Base-by-base conservation (phyloP, 1,140 invertebrate species). In the Macrobrachium nipponense region DNA sequence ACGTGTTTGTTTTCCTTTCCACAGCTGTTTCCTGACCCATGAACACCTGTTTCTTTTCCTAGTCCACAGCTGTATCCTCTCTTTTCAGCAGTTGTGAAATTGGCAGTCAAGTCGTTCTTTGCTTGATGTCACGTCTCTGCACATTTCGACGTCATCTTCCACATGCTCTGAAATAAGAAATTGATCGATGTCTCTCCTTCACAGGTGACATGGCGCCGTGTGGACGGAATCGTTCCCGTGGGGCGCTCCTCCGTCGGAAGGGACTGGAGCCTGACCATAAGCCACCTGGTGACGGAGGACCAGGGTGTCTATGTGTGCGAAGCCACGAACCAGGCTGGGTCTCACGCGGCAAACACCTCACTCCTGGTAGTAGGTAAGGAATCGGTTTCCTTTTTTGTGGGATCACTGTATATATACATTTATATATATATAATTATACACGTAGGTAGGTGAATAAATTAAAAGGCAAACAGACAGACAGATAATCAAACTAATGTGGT, bases 241-340 rank as follows among this genome's bases (percentile, higher is more conserved):
- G 94, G 95, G 1, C 92, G 95, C 87, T 95, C 94, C 8, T 93
- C 94, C 62, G 94, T 95, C 62, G 94, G 95, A 58, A 94, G 96
- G 89, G 95, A 84, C 76, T 85, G 80, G 87, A 84, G 82, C 72
- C 81, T 88, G 36, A 75, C 93, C 66, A 95, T 97, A 82, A 94
- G 94, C 85, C 93, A 94, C 88, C 95, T 96, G 18, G 93, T 93
- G 60, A 92, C 94, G 0, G 93, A 93, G 61, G 96, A 97, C 91
- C 95, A 96, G 90, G 96, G 96, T n/a, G 92, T 94, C 79, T 97
- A 97, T 89, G 95, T 96, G 70, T 96, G 96, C 90, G 93, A 96
- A 89, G 96, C 95, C 0, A 94, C 94, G 89, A 97, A 97, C 91
- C 91, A 93, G 66, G 95, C 96, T 79, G 96, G 96, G 5, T 93